These are phyloP conservation scores for Hipposideros armiger DNA, from an alignment of 2,113 vertebrate species.

Conservation along the genomic window DNA sequence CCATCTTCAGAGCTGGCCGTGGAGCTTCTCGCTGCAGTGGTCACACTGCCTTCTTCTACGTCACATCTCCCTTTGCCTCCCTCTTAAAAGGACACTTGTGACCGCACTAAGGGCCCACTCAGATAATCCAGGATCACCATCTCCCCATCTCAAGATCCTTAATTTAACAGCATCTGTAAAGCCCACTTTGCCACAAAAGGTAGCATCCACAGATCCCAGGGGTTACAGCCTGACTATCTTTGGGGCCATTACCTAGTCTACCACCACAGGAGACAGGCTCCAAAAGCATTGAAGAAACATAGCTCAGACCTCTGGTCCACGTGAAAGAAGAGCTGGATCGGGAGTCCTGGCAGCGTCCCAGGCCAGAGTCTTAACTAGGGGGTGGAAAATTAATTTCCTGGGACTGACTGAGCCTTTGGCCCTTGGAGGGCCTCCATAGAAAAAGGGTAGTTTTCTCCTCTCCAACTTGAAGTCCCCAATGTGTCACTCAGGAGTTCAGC, in stretches of 20 bases:
- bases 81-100: background rate
- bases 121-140: background rate
- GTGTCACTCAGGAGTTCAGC: background rate
- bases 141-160: background rate
- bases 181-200: background rate
- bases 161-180: background rate
- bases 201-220: background rate
- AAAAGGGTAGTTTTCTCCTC: background rate
- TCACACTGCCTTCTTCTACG: background rate
- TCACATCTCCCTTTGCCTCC: background rate
- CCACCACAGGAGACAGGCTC: background rate
- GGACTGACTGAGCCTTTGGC: background rate
- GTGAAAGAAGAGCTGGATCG: background rate
- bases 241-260: background rate
- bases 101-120: background rate
- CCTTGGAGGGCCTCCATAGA: background rate
- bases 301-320: background rate
- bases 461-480: background rate
- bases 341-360: background rate
- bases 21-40: background rate
- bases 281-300: background rate
- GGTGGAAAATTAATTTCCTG: background rate
- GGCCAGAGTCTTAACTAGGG: background rate
- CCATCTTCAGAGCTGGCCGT: background rate
- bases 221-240: background rate